phyloP scores from a whole-genome alignment of 2,888 invertebrate genomes.

The Sericinus montela region DNA sequence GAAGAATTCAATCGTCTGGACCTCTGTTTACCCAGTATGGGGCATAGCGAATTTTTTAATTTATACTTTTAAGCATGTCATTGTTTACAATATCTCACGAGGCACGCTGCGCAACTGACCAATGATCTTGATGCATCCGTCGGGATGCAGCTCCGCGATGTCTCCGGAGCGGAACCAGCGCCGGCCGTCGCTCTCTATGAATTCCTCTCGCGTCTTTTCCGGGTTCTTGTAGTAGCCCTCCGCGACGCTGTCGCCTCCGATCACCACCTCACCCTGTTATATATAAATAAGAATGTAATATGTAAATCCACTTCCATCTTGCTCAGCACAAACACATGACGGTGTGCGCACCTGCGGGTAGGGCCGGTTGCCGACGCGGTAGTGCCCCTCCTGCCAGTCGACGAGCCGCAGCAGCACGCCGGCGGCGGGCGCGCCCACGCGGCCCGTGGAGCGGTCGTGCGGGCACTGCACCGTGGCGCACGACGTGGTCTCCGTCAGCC shows the following conservation, averaged over 20 bases:
- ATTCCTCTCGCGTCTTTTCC: constrained; percentile 93
- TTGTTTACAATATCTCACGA: too few species aligned
- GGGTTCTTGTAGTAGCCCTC: constrained; percentile 96
- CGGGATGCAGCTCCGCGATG: constrained; percentile 94
- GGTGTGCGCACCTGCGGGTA: constrained; percentile 45
- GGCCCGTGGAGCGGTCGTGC: constrained; percentile 85
- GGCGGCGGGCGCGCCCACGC: constrained; percentile 93
- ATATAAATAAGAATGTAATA: too few species aligned
- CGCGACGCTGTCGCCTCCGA: constrained; percentile 94
- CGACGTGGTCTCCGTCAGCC: constrained; percentile 97
- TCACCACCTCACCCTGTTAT: constrained; percentile 86
- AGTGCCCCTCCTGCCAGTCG: constrained; percentile 97
- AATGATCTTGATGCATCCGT: constrained; percentile 97
- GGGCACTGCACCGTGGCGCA: constrained; percentile 92
- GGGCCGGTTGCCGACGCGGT: constrained; percentile 90
- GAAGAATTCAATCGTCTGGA: too few species aligned
- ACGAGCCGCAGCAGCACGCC: constrained; percentile 91
- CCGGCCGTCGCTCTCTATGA: constrained; percentile 88
- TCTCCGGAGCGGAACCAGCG: constrained; percentile 98
- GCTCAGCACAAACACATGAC: too few species aligned
- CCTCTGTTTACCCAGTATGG: too few species aligned
- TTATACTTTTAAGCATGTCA: too few species aligned
- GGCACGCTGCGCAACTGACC: constrained; percentile 84
- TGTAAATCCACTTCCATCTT: too few species aligned
- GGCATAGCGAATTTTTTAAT: too few species aligned